Evolutionary conservation across 2,113 vertebrate species (phyloP).

Genomic region (Panurus biarmicus): DNA sequence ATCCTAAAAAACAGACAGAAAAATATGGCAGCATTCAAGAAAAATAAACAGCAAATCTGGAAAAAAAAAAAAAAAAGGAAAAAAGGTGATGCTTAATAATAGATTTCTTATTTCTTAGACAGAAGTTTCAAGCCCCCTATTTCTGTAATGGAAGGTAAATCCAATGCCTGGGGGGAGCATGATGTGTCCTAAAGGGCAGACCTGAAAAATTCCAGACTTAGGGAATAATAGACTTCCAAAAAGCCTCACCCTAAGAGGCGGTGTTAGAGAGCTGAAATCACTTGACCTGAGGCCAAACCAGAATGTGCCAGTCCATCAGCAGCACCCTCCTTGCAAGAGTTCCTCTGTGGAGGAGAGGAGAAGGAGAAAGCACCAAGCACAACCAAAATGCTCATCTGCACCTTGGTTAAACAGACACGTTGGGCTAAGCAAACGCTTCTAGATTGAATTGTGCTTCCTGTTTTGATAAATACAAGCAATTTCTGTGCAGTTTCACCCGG

Average conservation of each 20-base stretch:
- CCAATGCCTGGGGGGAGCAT: neutral
- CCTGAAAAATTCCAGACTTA: neutral
- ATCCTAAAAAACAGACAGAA: neutral
- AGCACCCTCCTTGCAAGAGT: neutral
- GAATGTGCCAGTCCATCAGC: rapidly evolving
- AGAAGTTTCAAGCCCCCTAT: neutral
- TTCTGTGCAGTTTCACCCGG: neutral
- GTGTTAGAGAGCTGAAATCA: neutral
- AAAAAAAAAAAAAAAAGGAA: neutral
- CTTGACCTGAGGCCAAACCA: neutral
- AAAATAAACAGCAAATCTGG: neutral
- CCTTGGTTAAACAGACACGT: rapidly evolving
- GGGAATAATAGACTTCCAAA: neutral
- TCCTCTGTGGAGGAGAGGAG: no score
- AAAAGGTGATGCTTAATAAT: neutral
- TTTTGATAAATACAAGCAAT: neutral
- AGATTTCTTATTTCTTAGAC: neutral
- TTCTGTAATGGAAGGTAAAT: neutral
- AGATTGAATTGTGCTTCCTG: neutral
- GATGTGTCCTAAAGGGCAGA: neutral
- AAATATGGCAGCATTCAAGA: neutral
- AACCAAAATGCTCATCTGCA: rapidly evolving
- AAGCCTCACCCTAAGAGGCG: neutral
- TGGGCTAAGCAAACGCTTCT: neutral
- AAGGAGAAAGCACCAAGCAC: neutral